Conservation (phyloP, 1,140 invertebrate genomes). For the Aphidius ervi region DNA sequence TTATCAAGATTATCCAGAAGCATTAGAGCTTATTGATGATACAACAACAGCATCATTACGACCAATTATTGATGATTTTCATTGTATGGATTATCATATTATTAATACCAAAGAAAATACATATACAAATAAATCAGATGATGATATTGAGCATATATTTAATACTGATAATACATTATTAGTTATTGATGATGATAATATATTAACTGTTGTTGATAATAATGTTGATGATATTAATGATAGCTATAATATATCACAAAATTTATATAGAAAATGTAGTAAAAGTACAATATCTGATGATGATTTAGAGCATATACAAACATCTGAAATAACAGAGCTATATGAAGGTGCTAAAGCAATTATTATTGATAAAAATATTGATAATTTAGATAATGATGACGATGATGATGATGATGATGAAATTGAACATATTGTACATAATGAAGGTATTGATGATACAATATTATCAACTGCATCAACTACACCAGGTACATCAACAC, state of each 20-base stretch:
- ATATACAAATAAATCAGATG: constrained; percentile 38
- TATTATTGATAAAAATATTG: constrained; percentile 1
- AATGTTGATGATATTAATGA: neutral
- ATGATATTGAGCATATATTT: constrained; percentile 39
- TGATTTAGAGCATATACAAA: constrained; percentile 44
- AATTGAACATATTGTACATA: constrained; percentile 43
- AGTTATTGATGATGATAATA: constrained; percentile 33
- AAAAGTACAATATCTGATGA: constrained; percentile 47
- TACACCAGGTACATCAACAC: neutral
- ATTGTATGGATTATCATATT: constrained; percentile 38
- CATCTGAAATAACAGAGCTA: constrained; percentile 32
- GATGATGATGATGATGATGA: constrained; percentile 37
- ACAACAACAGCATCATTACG: neutral
- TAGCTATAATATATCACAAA: constrained; percentile 18
- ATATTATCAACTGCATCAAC: neutral
- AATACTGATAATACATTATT: no score
- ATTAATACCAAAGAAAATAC: constrained; percentile 26
- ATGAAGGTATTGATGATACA: constrained; percentile 8
- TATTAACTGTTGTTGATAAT: constrained; percentile 18
- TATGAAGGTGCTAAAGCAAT: constrained; percentile 6
- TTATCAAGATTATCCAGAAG: neutral
- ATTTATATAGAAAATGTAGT: constrained; percentile 35
- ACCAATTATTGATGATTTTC: constrained; percentile 32
- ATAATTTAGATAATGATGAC: neutral
- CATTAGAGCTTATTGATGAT: neutral